Evolutionary conservation across 2,113 vertebrate genomes (phyloP), one percentile per base, ranked within the genome.

Genomic region (Mungos mungo): DNA sequence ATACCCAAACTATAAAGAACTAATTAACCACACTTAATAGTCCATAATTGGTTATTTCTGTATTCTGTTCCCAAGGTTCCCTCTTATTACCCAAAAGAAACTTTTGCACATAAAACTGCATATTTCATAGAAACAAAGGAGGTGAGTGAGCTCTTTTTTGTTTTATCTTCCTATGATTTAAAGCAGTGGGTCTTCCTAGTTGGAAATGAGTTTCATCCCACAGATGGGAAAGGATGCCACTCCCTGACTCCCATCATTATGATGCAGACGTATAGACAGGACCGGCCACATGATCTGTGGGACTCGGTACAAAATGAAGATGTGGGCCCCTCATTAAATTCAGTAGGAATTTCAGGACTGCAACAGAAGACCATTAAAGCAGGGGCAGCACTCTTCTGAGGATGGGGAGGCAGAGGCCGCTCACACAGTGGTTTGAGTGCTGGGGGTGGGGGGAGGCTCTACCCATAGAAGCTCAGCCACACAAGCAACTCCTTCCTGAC

Each of bases 21-120:
- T 84, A 97, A 94, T 97, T 97, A 98, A 76, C 91, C 77, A 57
- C 23, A 85, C 81, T 85, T 95, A 97, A 93, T 79, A 72, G 91
- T 4, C 69, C 81, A 41, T 93, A 90, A 93, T 96, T 90, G 82
- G 77, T 96, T 90, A 90, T 85, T 76, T 96, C 81, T 77, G 12
- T 76, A 95, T 96, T 89, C 68, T 71, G 31, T 65, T 93, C 96
- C 82, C 93, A 76, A 63, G 76, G 76, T 84, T 97, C 91, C 60
- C 88, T 95, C 92, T 90, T 96, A 95, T 96, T 90, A 93, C 65
- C 65, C 65, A 85, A 63, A 95, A 96, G 95, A 79, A 82, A 92
- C 90, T 90, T 96, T 97, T 96, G 68, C 60, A 79, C 95, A 88
- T 88, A 93, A 96, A 92, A 76, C 33, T 33, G 60, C 76, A 65